Percentiles rank a stretch among this genome's conserved stretches.
phyloP scores from a whole-genome alignment of 2,797 vertebrate species.

The Hephaestus fuliginosus region DNA sequence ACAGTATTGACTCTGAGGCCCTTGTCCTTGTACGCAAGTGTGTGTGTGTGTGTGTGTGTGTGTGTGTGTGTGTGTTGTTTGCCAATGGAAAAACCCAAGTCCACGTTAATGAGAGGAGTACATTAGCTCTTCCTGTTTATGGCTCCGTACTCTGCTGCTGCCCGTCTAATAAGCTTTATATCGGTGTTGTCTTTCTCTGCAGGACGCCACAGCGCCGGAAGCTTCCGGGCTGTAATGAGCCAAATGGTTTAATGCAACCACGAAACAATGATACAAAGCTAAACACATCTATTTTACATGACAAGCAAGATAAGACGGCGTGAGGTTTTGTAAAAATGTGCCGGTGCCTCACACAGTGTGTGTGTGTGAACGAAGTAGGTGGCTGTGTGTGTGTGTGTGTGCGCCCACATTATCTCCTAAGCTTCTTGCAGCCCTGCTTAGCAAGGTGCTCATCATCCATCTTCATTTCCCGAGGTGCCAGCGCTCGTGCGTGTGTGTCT shows the following conservation, averaged over 20 bases:
- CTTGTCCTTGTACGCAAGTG: neutral
- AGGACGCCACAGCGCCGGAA: conserved; percentile 39
- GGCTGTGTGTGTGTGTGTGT: conserved; percentile 46
- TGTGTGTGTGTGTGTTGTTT: conserved; percentile 13
- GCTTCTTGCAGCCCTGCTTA: conserved; percentile 59
- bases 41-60: conserved; percentile 8
- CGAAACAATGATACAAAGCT: conserved; percentile 47
- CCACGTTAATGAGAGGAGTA: conserved; percentile 47
- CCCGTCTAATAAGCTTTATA: conserved; percentile 51
- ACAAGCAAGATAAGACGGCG: conserved; percentile 48
- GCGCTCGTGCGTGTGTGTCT: conserved; percentile 4
- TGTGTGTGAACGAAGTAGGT: conserved; percentile 40
- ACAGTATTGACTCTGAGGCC: neutral
- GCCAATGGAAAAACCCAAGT: conserved; percentile 30
- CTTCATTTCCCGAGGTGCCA: conserved; percentile 75
- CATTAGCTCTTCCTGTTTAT: conserved; percentile 70
- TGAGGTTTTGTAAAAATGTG: conserved; percentile 40
- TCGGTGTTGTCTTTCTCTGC: conserved; percentile 49
- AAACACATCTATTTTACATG: conserved; percentile 59
- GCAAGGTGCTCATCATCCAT: conserved; percentile 75
- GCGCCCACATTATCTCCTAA: conserved; percentile 60
- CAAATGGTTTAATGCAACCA: conserved; percentile 62
- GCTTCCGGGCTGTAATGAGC: conserved; percentile 52
- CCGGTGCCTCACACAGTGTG: conserved; percentile 17
- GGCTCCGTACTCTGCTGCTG: conserved; percentile 31